A percentile compares a stretch with the other conserved stretches of the same genome.
Evolutionary conservation across 2,888 invertebrate genomes (phyloP).

Genomic region (Xestia sexstrigata): DNA sequence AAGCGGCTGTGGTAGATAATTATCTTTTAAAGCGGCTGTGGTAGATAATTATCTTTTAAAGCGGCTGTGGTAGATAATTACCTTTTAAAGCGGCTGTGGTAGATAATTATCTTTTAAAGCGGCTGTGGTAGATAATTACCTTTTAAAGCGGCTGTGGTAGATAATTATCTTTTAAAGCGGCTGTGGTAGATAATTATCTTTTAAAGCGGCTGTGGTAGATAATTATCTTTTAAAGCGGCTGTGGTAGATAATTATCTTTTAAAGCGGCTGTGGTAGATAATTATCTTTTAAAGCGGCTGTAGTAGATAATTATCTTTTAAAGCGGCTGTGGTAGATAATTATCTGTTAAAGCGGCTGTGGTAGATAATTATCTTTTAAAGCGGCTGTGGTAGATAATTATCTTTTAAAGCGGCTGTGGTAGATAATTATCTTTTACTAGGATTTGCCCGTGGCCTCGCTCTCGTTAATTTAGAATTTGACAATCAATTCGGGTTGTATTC

Average conservation of each 20-base stretch:
- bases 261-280: no score
- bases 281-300: neutral
- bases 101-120: neutral
- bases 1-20: no score
- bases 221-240: neutral
- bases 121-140: neutral
- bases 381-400: no score
- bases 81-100: no score
- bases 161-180: neutral
- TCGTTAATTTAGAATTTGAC: no score
- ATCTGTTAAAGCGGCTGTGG: neutral
- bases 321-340: no score
- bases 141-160: no score
- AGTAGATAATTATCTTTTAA: neutral
- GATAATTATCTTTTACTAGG: neutral
- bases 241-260: neutral
- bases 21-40: neutral
- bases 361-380: neutral
- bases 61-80: neutral
- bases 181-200: neutral
- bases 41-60: neutral
- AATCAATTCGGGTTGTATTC: no score
- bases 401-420: neutral
- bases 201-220: no score
- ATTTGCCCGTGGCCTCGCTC: no score